Percentiles rank a stretch among this genome's conserved stretches.
phyloP scores from a whole-genome alignment of 2,113 vertebrate species.

The Anoplopoma fimbria region DNA sequence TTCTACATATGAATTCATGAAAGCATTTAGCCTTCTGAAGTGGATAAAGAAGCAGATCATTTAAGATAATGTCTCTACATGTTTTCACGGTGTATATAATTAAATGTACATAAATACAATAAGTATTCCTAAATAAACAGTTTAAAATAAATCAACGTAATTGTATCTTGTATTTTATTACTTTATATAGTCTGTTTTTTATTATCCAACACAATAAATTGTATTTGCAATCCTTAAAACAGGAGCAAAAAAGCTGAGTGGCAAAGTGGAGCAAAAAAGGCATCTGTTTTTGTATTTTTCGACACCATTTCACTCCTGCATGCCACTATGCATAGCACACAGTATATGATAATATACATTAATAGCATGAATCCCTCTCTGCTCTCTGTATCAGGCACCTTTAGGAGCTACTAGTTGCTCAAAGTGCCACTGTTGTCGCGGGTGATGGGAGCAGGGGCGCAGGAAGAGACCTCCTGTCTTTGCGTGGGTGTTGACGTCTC shows the following conservation, averaged over 20 bases:
- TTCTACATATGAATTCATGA: not conserved
- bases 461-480: conserved; percentile 79
- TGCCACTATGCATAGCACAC: conserved; percentile 13
- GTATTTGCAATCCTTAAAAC: conserved; percentile 73
- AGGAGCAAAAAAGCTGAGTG: conserved; percentile 53
- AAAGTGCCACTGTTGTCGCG: conserved; percentile 88
- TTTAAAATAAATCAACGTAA: conserved; percentile 22
- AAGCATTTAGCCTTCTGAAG: conserved; percentile 7
- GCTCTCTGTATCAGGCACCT: conserved; percentile 39
- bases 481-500: not conserved
- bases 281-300: not conserved
- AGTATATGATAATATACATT: conserved; percentile 1
- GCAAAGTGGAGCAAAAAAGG: conserved; percentile 4
- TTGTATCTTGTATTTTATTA: not conserved
- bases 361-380: not conserved
- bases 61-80: conserved; percentile 3
- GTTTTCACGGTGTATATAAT: not conserved
- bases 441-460: conserved; percentile 80
- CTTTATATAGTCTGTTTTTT: not conserved
- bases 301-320: conserved; percentile 6
- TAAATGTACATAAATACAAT: conserved; percentile 23
- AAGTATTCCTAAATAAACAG: not conserved
- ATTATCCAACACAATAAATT: conserved; percentile 13
- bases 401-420: conserved; percentile 77
- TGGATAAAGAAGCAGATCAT: not conserved